A percentile compares a stretch with the other conserved stretches of the same genome.
These are phyloP conservation scores for Probaryconus sp. DNA, from an alignment of 1,140 invertebrate species.

Conservation along the genomic window DNA sequence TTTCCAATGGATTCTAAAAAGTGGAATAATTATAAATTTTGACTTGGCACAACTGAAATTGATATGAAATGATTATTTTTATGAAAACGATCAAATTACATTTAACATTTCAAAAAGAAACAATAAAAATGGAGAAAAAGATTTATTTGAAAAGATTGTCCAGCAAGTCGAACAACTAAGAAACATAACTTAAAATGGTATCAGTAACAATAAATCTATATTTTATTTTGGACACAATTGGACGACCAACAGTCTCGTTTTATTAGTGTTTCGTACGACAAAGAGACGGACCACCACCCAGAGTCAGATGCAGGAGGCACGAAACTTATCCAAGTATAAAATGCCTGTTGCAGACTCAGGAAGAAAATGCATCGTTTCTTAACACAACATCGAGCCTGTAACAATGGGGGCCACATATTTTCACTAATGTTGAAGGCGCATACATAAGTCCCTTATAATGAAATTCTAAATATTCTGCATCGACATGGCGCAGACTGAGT, in stretches of 20 bases:
- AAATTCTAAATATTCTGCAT: conserved; percentile 77
- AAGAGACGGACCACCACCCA: conserved; percentile 33
- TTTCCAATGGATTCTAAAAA: too few relatives aligned
- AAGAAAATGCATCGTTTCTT: conserved; percentile 64
- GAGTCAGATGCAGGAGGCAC: conserved; percentile 56
- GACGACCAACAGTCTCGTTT: conserved; percentile 13
- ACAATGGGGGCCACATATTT: conserved; percentile 76
- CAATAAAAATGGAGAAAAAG: too few relatives aligned
- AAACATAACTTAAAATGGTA: conserved; percentile 33
- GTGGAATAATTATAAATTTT: too few relatives aligned
- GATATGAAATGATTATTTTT: too few relatives aligned
- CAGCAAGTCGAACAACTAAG: conserved; percentile 16
- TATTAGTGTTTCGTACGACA: conserved; percentile 22
- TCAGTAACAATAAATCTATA: conserved; percentile 20
- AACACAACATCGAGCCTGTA: conserved; percentile 72
- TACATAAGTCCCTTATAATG: conserved; percentile 68
- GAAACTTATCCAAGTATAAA: conserved; percentile 49
- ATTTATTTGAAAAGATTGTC: conserved; percentile 33
- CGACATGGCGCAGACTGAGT: conserved; percentile 59
- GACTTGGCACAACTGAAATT: too few relatives aligned
- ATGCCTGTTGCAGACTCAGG: conserved; percentile 75
- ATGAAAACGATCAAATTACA: too few relatives aligned
- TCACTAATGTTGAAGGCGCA: conserved; percentile 66
- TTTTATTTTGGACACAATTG: conserved; percentile 33
- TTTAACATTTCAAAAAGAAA: too few relatives aligned